Base-by-base conservation (phyloP, 2,797 vertebrate genomes). In the Hippocampus kuda region DNA sequence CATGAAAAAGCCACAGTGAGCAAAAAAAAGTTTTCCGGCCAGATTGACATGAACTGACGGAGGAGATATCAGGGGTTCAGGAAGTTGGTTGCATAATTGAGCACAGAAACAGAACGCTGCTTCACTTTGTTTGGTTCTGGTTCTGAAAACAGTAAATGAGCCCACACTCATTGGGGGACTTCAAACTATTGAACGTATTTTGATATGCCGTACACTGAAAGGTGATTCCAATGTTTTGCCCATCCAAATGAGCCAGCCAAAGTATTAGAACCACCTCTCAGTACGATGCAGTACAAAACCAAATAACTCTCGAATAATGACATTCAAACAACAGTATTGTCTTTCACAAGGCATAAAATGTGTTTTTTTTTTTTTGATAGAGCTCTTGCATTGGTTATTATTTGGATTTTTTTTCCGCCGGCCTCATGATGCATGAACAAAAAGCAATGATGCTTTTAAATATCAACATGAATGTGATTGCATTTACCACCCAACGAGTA, bases 391-490 rank as follows among this genome's bases (percentile, higher is more conserved):
- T 15, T 56, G 61, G 46, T 59, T 65, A 71, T 65, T 65, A 71
- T 65, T 65, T 20, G 27, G 12, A 26, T 41, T 59, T 73, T 75
- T 51, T 75, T 51, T 62, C 67, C 67, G 30, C 26, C 13, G 27
- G 24, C 16, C 56, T 16, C 26, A 27, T 59, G 4, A 24, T 30
- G 38, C 16, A 60, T 60, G 22, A 4, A 62, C 56, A 16, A 59
- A 13, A 59, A 59, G 27, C 24, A 27, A 59, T 59, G 56, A 27
- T 30, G 24, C 13, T 30, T 59, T 27, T 7, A 59, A 27, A 59
- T 59, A 30, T 27, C 13, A 27, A 16, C 56, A 27, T 27, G 24
- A 27, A 59, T 54, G 20, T 22, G 49, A 46, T 51, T 22, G 20
- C 22, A 54, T 54, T 54, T 54, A 24, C 2, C 9, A 54, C 4